These are phyloP conservation scores for Sipunculus nudus DNA, from an alignment of 2,888 invertebrate genomes.

Conservation along the genomic window DNA sequence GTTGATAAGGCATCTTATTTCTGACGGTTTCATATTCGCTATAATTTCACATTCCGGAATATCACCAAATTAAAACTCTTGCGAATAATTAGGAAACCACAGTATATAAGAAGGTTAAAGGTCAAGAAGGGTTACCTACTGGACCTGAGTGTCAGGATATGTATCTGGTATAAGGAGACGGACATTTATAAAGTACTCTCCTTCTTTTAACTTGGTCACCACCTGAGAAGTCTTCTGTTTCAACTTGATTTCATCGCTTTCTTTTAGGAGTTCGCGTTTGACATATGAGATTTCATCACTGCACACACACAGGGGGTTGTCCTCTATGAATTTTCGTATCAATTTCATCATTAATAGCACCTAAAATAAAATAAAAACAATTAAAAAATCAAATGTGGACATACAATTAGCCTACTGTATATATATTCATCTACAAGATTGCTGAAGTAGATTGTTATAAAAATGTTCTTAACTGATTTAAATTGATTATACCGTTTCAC, in stretches of 20 bases:
- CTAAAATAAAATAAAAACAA: conserved; percentile 53
- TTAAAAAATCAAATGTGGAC: neutral
- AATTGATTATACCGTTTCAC: no score
- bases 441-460: no score
- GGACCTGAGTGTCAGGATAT: conserved; percentile 72
- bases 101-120: no score
- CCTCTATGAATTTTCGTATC: conserved; percentile 74
- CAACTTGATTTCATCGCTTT: conserved; percentile 73
- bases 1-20: no score
- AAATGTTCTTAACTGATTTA: no score
- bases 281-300: conserved; percentile 76
- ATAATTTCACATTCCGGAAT: no score
- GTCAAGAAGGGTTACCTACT: conserved; percentile 62
- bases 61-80: no score
- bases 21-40: no score
- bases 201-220: conserved; percentile 71
- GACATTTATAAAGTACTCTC: conserved; percentile 73
- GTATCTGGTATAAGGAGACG: conserved; percentile 73
- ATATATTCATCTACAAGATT: neutral
- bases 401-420: neutral
- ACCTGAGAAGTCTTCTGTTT: conserved; percentile 76
- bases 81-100: no score
- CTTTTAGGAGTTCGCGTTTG: conserved; percentile 68
- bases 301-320: conserved; percentile 78
- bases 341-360: conserved; percentile 73